Base-by-base conservation (phyloP, 2,888 invertebrate species). In the Electrophaes corylata region DNA sequence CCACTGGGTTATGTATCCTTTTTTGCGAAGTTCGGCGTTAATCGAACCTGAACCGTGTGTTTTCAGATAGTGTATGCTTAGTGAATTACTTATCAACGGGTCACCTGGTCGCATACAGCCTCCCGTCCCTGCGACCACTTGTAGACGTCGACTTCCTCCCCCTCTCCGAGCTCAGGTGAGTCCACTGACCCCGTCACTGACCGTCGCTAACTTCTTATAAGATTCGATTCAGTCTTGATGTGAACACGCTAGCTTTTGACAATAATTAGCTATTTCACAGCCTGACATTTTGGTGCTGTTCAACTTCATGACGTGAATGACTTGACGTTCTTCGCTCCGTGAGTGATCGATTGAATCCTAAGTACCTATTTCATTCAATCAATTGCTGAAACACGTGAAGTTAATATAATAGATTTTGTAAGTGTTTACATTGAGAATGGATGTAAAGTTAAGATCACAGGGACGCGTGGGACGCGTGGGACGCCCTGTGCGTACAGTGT, bases 11-110 rank as follows among this genome's bases (percentile, higher is more conserved):
- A 26, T 6, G 26, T 26, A 20, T 5, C 2, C 1, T 6, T 26
- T 26, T 26, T 26, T 2, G 2, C 26, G n/a, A n/a, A 10, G 10
- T 29, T 29, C 10, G 26, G 8, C 10, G 10, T 10, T 29, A 29
- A 29, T 29, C 26, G 26, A 29, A 10, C 10, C 26, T 39, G 3
- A 26, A 10, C 44, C 16, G 29, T 11, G 41, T 39, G 43, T 45
- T 84, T 83, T 10, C 94, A 98, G 98, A 98, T 91, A 97, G 97
- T 85, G 97, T 98, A 75, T 98, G 98, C 88, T 93, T 99, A 80
- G 96, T 97, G 72, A 97, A 97, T 90, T 99, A 98, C 93, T 93
- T 98, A 78, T 98, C 98, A 64, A 98, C 96, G 88, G 98, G 99
- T 54, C 98, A 98, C 91, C 92, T 99, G 79, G 94, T 96, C 80